These are phyloP conservation scores for Eupithecia insigniata DNA, from an alignment of 2,888 invertebrate genomes.

Conservation along the genomic window DNA sequence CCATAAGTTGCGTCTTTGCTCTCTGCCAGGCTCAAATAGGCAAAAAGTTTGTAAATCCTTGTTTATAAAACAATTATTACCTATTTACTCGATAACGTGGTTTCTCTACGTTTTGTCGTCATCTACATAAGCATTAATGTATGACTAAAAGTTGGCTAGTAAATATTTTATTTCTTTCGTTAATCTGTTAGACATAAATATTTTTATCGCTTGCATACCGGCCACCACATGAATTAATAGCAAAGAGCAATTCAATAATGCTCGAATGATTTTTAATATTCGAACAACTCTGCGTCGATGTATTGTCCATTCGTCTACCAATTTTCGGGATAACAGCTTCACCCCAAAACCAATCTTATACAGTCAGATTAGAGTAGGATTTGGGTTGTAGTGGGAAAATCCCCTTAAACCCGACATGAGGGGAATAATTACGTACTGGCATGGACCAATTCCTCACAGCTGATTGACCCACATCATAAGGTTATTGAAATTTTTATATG, in stretches of 20 bases:
- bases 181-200: neutral
- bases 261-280: constrained; percentile 81
- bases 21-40: no score
- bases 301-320: constrained; percentile 68
- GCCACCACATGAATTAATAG: constrained; percentile 63
- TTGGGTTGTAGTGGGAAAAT: constrained; percentile 42
- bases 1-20: no score
- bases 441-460: constrained; percentile 57
- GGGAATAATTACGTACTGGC: constrained; percentile 53
- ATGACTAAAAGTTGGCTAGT: no score
- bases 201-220: constrained; percentile 48
- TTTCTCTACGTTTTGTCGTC: no score
- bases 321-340: constrained; percentile 55
- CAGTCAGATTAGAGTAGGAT: constrained; percentile 43
- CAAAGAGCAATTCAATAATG: constrained; percentile 78
- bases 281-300: constrained; percentile 67
- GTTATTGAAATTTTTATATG: constrained; percentile 46
- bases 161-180: no score
- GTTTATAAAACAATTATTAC: no score
- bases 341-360: constrained; percentile 40
- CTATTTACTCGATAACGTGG: no score
- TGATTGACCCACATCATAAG: constrained; percentile 51
- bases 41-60: no score
- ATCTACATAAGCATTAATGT: no score
- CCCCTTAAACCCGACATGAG: constrained; percentile 48